Percentiles rank a stretch among this genome's conserved stretches.
phyloP scores from a whole-genome alignment of 2,113 vertebrate species.

The Strigops habroptila region DNA sequence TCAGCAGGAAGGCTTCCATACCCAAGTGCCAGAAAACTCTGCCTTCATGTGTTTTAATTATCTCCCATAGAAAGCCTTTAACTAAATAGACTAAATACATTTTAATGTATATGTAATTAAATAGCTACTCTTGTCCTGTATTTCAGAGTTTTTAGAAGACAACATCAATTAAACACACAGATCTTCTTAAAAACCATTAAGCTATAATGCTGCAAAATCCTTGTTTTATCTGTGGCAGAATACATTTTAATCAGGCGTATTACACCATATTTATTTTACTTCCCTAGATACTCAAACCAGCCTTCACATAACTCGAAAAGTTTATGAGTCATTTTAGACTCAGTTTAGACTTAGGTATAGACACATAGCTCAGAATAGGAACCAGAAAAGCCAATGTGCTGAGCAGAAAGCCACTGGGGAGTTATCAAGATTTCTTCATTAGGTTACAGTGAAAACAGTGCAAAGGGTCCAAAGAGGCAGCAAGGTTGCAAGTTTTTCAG shows the following conservation, averaged over 20 bases:
- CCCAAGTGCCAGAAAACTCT: neutral
- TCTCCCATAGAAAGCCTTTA: neutral
- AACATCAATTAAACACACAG: constrained; percentile 24
- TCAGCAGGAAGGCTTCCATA: neutral
- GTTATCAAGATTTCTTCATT: neutral
- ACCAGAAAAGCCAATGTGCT: neutral
- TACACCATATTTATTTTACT: neutral
- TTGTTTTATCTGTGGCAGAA: constrained; percentile 4
- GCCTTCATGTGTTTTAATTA: neutral
- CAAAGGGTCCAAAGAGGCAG: neutral
- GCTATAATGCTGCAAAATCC: neutral
- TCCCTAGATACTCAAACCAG: neutral
- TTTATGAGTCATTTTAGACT: neutral
- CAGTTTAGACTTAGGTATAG: neutral
- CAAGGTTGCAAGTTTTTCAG: neutral
- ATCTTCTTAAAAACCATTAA: constrained; percentile 5
- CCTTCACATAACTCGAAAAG: neutral
- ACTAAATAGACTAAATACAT: neutral
- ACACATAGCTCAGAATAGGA: neutral
- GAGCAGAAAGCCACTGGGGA: neutral
- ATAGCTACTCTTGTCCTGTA: neutral
- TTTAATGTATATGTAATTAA: constrained; percentile 19
- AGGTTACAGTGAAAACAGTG: neutral
- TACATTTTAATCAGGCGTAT: constrained; percentile 4
- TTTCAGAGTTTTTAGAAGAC: constrained; percentile 26